phyloP scores from a whole-genome alignment of 2,888 invertebrate genomes.

The Coronaproctus castanopsis region DNA sequence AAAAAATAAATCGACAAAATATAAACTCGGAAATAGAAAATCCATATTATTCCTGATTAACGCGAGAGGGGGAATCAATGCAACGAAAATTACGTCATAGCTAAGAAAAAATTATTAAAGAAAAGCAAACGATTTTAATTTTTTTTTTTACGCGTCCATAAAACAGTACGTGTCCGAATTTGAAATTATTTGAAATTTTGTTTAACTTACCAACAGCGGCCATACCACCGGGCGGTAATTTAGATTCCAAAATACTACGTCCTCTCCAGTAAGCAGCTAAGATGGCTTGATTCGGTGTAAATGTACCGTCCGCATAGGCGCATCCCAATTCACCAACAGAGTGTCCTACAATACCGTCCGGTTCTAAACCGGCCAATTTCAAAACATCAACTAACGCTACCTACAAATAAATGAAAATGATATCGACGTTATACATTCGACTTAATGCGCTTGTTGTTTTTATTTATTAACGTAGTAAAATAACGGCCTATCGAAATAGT shows the following conservation, averaged over 20 bases:
- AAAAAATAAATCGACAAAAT: too few relatives aligned
- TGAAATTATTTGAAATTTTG: too few relatives aligned
- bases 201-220: slow-evolving; percentile 54
- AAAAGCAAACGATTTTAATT: too few relatives aligned
- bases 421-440: neutral
- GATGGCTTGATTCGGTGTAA: slow-evolving; percentile 84
- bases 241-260: slow-evolving; percentile 54
- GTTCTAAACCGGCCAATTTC: slow-evolving; percentile 47
- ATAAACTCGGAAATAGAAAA: too few relatives aligned
- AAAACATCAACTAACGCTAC: slow-evolving; percentile 85
- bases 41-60: too few relatives aligned
- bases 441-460: neutral
- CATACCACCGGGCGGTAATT: slow-evolving; percentile 59
- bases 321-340: slow-evolving; percentile 42
- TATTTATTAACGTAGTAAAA: neutral
- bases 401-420: slow-evolving; percentile 31
- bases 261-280: slow-evolving; percentile 88
- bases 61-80: too few relatives aligned
- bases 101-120: too few relatives aligned
- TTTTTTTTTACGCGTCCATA: too few relatives aligned
- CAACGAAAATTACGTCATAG: too few relatives aligned
- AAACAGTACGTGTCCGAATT: too few relatives aligned
- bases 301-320: slow-evolving; percentile 54
- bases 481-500: neutral
- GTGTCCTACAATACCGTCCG: slow-evolving; percentile 91